These are phyloP conservation scores for Sardinella longiceps DNA, from an alignment of 2,797 vertebrate species.

Conservation along the genomic window DNA sequence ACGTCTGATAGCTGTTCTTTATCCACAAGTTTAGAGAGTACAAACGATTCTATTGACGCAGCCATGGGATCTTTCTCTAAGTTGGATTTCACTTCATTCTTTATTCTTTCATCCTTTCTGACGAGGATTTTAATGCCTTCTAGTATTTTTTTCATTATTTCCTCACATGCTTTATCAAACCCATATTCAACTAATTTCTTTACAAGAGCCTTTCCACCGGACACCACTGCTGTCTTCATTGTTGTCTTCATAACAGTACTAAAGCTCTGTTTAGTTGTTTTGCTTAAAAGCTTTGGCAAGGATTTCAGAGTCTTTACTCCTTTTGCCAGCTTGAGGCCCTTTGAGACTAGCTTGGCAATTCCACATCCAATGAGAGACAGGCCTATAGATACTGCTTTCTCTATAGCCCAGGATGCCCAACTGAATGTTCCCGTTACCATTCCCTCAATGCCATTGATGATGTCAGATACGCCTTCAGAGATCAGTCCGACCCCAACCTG, in stretches of 20 bases:
- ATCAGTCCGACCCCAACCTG: constrained; percentile 28
- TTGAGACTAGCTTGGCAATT: constrained; percentile 38
- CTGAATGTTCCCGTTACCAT: constrained; percentile 56
- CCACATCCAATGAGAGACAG: constrained; percentile 37
- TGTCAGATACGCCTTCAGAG: constrained; percentile 30
- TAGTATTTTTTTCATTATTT: background rate
- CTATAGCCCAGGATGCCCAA: constrained; percentile 42
- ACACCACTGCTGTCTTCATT: constrained; percentile 27
- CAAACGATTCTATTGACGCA: constrained; percentile 11
- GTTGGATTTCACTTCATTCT: background rate
- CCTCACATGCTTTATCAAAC: constrained; percentile 23
- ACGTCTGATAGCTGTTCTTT: constrained; percentile 15
- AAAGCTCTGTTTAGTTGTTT: background rate
- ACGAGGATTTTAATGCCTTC: constrained; percentile 1
- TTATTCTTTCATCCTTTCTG: background rate
- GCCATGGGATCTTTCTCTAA: constrained; percentile 9
- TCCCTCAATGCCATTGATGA: constrained; percentile 34
- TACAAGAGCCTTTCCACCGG: background rate
- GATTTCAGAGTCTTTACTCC: constrained; percentile 33
- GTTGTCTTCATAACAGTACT: background rate
- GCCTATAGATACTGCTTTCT: constrained; percentile 33
- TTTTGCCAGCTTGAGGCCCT: constrained; percentile 25
- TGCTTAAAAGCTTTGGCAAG: constrained; percentile 30
- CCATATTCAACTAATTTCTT: background rate
- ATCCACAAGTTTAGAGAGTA: constrained; percentile 27